A percentile compares a stretch with the other conserved stretches of the same genome.
Conservation (phyloP, 1,140 invertebrate genomes). For the Neuroterus valhalla region DNA sequence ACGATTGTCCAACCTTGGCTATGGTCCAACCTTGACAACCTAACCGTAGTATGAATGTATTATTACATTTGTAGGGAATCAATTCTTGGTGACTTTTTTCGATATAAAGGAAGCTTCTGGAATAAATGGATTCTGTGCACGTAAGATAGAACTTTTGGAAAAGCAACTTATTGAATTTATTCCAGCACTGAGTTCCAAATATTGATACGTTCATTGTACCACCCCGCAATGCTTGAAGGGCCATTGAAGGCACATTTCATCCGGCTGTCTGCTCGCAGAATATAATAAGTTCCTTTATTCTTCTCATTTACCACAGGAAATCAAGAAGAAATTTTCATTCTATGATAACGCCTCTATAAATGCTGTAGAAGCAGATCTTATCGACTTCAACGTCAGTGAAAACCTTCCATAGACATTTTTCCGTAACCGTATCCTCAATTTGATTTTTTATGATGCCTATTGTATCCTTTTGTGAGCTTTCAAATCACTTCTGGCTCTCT, state of each 20-base stretch:
- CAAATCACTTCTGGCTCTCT: neutral
- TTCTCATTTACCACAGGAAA: constrained; percentile 39
- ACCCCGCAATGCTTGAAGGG: neutral
- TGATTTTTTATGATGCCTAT: neutral
- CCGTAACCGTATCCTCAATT: constrained; percentile 16
- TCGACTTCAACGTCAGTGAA: neutral
- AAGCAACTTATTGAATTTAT: constrained; percentile 11
- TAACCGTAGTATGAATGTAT: too few relatives aligned
- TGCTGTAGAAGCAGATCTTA: constrained; percentile 36
- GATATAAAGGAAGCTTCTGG: too few relatives aligned
- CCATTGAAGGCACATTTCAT: neutral
- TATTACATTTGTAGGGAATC: too few relatives aligned
- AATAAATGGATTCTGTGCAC: too few relatives aligned
- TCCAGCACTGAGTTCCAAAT: constrained; percentile 14
- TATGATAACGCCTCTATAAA: constrained; percentile 43
- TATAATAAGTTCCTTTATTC: constrained; percentile 46
- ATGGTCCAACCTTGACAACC: too few relatives aligned
- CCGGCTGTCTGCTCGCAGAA: constrained; percentile 27
- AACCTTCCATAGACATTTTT: constrained; percentile 7
- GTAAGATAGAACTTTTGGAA: neutral
- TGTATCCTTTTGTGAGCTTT: neutral
- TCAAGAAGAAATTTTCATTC: constrained; percentile 48
- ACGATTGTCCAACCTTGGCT: too few relatives aligned
- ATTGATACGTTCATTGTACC: constrained; percentile 7
- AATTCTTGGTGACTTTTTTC: too few relatives aligned